Base-by-base conservation (phyloP, 2,888 invertebrate species). In the Agrilus biguttatus region DNA sequence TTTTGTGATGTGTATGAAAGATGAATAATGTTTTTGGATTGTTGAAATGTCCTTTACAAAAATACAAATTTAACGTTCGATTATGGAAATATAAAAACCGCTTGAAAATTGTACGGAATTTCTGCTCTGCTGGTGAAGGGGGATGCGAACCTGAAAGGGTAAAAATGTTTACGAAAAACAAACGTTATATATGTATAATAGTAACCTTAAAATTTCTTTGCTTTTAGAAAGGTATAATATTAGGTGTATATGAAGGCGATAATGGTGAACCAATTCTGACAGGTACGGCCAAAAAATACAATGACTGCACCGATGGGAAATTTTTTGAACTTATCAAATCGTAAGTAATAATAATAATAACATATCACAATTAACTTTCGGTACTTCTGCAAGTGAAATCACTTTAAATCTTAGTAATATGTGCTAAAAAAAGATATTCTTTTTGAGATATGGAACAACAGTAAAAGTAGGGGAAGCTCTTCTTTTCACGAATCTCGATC, bases 401-500 rank as follows among this genome's bases (percentile, higher is more conserved):
- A 6, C 7, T 23, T 23, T 23, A 23, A 23, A 23, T 12, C 34
- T 33, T 14, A 14, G 6, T 13, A 23, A 17, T 17, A 4, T 4
- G 17, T 17, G 17, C 17, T 17, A 23, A 39, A n/a, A n/a, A 23
- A 10, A 14, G 8, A 10, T 34, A n/a, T n/a, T 12, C 19, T 6
- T 12, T 49, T 53, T 40, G 55, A 66, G 65, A 53, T 61, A 62
- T 48, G 64, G 67, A 33, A 61, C 66, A 42, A 62, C 60, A 45
- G 51, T 68, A 42, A 66, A 68, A 51, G 65, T 66, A 52, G 63
- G 67, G 51, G 56, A 67, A 47, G 66, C 66, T 14, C 62, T 68
- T 48, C 61, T 77, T 3, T 78, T 79, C 49, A 77, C 74, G 58
- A 77, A 74, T 49, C 59, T 79, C 37, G 74, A 75, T 49, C 56